A percentile compares a stretch with the other conserved stretches of the same genome.
Evolutionary conservation across 2,113 vertebrate genomes (phyloP).

Genomic region (Baryphthengus martii): DNA sequence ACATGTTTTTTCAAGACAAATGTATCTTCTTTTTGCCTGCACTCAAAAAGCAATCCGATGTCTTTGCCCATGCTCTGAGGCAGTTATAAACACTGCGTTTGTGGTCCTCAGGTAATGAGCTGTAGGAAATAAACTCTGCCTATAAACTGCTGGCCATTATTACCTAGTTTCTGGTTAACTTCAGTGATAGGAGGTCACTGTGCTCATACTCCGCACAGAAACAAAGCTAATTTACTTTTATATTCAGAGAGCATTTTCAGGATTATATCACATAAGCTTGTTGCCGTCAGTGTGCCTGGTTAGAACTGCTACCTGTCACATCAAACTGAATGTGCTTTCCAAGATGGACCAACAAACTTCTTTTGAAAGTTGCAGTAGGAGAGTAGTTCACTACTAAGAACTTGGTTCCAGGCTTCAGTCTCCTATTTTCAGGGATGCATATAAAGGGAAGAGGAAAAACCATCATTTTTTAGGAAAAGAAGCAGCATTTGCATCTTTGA

Average conservation of each 20-base stretch:
- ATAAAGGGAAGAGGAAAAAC: not conserved
- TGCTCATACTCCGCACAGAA: not conserved
- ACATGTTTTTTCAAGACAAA: not conserved
- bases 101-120: not conserved
- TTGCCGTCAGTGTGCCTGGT: not conserved
- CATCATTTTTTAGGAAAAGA: not conserved
- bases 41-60: not conserved
- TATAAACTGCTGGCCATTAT: not conserved
- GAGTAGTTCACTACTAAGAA: not conserved
- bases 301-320: not conserved
- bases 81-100: not conserved
- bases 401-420: not conserved
- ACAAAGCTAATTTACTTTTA: not conserved
- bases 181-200: not conserved
- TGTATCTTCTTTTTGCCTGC: not conserved
- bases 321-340: not conserved
- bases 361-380: not conserved
- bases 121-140: not conserved
- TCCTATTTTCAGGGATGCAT: not conserved
- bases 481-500: not conserved
- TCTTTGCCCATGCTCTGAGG: not conserved
- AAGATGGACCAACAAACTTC: rapidly evolving
- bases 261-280: not conserved
- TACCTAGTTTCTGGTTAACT: not conserved
- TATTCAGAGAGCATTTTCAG: not conserved